Percentiles rank a stretch among this genome's conserved stretches.
Evolutionary conservation across 2,888 invertebrate species (phyloP).

Genomic region (Nomada goodeniana): DNA sequence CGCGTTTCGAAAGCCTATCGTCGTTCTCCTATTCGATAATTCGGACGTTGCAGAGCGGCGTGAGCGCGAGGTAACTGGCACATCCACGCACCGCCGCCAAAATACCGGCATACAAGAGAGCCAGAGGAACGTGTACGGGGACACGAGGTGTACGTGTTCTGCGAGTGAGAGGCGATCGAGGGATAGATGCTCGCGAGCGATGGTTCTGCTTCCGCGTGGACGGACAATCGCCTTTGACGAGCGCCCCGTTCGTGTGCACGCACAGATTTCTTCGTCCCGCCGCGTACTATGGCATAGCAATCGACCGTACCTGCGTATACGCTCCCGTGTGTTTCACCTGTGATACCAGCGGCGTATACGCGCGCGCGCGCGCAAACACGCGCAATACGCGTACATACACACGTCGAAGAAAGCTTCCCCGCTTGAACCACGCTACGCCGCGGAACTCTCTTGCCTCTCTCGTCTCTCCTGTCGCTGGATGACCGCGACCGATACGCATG

Average conservation of each 20-base stretch:
- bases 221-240: slow-evolving; percentile 70
- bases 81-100: slow-evolving; percentile 54
- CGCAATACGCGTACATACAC: background rate
- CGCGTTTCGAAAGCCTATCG: slow-evolving; percentile 33
- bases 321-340: slow-evolving; percentile 21
- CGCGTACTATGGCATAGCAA: slow-evolving; percentile 21
- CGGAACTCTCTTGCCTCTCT: slow-evolving; percentile 62
- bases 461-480: slow-evolving; percentile 64
- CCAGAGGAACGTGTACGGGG: slow-evolving; percentile 78
- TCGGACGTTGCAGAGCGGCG: slow-evolving; percentile 41
- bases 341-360: background rate
- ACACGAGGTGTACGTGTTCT: slow-evolving; percentile 79
- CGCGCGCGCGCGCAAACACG: background rate
- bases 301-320: slow-evolving; percentile 10
- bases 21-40: slow-evolving; percentile 38
- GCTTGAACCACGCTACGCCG: slow-evolving; percentile 65
- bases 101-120: slow-evolving; percentile 53
- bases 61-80: slow-evolving; percentile 48
- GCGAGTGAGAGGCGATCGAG: slow-evolving; percentile 73
- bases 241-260: slow-evolving; percentile 34
- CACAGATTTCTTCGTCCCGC: slow-evolving; percentile 27
- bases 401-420: slow-evolving; percentile 66
- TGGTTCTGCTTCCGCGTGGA: slow-evolving; percentile 74
- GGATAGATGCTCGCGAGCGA: slow-evolving; percentile 70
- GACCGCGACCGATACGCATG: slow-evolving; percentile 70